Evolutionary conservation across 2,797 vertebrate species (phyloP), one percentile per base, ranked within the genome.

Genomic region (Xenops minutus): DNA sequence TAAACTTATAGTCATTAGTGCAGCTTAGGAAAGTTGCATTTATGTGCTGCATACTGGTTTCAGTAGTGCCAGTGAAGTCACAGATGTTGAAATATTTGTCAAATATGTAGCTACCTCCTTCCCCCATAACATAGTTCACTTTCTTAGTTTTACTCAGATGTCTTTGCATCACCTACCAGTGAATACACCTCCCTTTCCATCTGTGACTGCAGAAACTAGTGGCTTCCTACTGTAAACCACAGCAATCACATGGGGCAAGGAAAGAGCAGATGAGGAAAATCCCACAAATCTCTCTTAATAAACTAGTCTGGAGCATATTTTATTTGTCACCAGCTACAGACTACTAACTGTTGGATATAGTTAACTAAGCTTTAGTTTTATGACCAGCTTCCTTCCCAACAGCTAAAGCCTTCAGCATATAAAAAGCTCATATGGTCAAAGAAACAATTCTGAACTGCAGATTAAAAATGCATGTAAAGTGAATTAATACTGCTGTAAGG

Each of bases 151-250:
- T 64, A 95, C 79, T 95, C 82, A 88, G 41, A 37, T 5, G 7
- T 34, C 91, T 81, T 49, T 48, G 41, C 34, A 61, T 30, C 36
- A 75, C 56, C 34, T 54, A 54, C 5, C 49, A 66, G 41, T 10
- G 37, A 81, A 29, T 39, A 81, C 9, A 54, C 20, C 66, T 52
- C 8, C 29, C 48, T 56, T 87, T 36, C 67, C 59, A 85, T 36
- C 41, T 68, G 56, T 26, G 63, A 85, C 71, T 90, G 51, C 71
- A 96, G 93, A 85, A 94, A 96, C 55, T 41, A 76, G 75, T 3
- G 13, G 49, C 72, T 93, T 96, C 56, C 73, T 80, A 66, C 64
- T 52, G 62, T 79, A 90, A 88, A 88, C 73, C 77, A 91, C 93
- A 94, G 80, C 61, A 71, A 78, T 74, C 74, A 41, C 64, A 32